A percentile compares a stretch with the other conserved stretches of the same genome.
phyloP scores from a whole-genome alignment of 2,113 vertebrate species.

The Xiphophorus hellerii region DNA sequence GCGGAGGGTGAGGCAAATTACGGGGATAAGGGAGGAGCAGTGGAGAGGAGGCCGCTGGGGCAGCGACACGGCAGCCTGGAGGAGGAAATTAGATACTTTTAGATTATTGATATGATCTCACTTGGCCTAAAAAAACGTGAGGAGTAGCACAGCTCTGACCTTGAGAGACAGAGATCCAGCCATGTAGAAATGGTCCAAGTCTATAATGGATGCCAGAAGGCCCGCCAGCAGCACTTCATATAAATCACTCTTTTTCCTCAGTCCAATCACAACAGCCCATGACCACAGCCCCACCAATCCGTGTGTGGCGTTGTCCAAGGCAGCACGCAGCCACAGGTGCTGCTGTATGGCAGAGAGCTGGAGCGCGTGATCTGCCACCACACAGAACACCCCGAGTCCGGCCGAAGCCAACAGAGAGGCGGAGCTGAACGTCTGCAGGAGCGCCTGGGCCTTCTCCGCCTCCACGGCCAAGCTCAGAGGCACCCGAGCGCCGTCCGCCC shows the following conservation, averaged over 20 bases:
- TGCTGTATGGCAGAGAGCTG: constrained; percentile 87
- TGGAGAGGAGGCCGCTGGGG: constrained; percentile 91
- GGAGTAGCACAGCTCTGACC: constrained; percentile 72
- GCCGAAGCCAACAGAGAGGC: constrained; percentile 88
- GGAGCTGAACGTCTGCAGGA: constrained; percentile 90
- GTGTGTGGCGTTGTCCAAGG: constrained; percentile 89
- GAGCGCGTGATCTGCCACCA: constrained; percentile 85
- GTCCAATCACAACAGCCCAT: constrained; percentile 91
- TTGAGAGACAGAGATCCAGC: constrained; percentile 92
- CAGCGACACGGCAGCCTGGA: constrained; percentile 88
- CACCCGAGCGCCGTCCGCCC: constrained; percentile 48
- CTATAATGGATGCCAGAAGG: constrained; percentile 90
- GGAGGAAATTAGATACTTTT: background rate
- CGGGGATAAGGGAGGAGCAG: constrained; percentile 91
- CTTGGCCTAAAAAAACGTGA: background rate
- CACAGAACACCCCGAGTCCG: constrained; percentile 89
- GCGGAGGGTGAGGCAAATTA: constrained; percentile 86
- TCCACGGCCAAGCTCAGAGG: constrained; percentile 87
- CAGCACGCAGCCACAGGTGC: constrained; percentile 88
- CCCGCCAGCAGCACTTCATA: constrained; percentile 91
- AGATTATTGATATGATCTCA: background rate
- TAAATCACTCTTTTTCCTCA: constrained; percentile 90
- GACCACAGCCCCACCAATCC: constrained; percentile 92
- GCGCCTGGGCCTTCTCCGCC: constrained; percentile 88
- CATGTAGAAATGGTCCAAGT: constrained; percentile 92